Conservation (phyloP, 2,113 vertebrate genomes). For the Galbula dea region DNA sequence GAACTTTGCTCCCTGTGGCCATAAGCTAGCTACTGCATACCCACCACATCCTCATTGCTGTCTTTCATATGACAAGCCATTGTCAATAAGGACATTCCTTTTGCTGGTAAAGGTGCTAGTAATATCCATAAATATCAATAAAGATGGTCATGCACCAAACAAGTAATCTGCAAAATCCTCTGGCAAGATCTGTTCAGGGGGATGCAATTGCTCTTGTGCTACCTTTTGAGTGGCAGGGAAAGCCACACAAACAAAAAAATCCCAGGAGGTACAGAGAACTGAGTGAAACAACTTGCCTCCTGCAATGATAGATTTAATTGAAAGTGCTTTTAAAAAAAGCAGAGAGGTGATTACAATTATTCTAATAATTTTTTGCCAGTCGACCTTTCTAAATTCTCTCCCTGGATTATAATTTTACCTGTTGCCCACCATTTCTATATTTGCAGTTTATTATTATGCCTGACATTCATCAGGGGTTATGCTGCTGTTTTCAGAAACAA, state of each 20-base stretch:
- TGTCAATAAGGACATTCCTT: not conserved
- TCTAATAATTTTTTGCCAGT: not conserved
- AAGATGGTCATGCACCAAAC: not conserved
- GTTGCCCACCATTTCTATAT: not conserved
- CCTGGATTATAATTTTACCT: not conserved
- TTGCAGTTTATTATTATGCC: not conserved
- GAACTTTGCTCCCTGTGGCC: not conserved
- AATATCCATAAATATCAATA: not conserved
- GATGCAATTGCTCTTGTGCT: slow-evolving; percentile 30
- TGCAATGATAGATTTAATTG: not conserved
- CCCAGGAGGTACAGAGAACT: slow-evolving; percentile 55
- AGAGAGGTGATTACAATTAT: slow-evolving; percentile 21
- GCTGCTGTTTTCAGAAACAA: not conserved
- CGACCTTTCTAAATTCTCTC: not conserved
- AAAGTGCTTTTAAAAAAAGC: slow-evolving; percentile 3
- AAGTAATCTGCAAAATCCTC: slow-evolving; percentile 25
- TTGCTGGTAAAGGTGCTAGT: not conserved
- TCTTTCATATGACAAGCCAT: not conserved
- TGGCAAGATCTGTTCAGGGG: slow-evolving; percentile 28
- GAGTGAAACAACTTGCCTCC: slow-evolving; percentile 25
- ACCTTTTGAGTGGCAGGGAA: no score
- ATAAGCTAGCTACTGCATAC: not conserved
- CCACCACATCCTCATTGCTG: accelerated
- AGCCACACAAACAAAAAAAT: no score
- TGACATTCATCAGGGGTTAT: not conserved